Conservation (phyloP, 2,888 invertebrate species). For the Trissolcus brochymenae region DNA sequence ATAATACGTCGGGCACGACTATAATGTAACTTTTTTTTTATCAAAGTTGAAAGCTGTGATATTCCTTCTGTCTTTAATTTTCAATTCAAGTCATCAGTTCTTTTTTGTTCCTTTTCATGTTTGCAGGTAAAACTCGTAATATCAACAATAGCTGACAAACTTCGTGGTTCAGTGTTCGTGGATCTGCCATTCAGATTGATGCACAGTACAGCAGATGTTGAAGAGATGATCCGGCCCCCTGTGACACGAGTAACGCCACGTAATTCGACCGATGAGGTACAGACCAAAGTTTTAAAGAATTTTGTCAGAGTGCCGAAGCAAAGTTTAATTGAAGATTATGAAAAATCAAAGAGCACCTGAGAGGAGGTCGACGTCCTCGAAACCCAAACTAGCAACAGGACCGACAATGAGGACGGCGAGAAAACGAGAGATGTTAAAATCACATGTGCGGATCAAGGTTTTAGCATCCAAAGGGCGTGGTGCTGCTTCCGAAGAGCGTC, state of each 20-base stretch:
- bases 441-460: constrained; percentile 70
- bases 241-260: constrained; percentile 58
- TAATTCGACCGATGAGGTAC: constrained; percentile 14
- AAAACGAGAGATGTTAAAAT: constrained; percentile 44
- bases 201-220: constrained; percentile 83
- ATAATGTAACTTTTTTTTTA: too few relatives aligned
- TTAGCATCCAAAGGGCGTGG: constrained; percentile 78
- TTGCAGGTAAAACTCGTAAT: constrained; percentile 83
- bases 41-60: too few relatives aligned
- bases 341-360: constrained; percentile 69
- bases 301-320: not conserved
- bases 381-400: constrained; percentile 60
- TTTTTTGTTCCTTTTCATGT: not conserved
- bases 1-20: too few relatives aligned
- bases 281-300: not conserved
- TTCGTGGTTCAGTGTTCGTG: constrained; percentile 85
- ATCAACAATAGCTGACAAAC: constrained; percentile 81
- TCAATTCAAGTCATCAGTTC: too few relatives aligned
- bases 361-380: constrained; percentile 66
- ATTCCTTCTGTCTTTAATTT: too few relatives aligned
- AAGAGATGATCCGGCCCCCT: constrained; percentile 75
- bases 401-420: constrained; percentile 50
- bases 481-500: constrained; percentile 77
- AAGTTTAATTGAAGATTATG: constrained; percentile 69
- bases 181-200: constrained; percentile 89